Conservation (phyloP, 2,888 invertebrate genomes). For the Oscheius sp. region DNA sequence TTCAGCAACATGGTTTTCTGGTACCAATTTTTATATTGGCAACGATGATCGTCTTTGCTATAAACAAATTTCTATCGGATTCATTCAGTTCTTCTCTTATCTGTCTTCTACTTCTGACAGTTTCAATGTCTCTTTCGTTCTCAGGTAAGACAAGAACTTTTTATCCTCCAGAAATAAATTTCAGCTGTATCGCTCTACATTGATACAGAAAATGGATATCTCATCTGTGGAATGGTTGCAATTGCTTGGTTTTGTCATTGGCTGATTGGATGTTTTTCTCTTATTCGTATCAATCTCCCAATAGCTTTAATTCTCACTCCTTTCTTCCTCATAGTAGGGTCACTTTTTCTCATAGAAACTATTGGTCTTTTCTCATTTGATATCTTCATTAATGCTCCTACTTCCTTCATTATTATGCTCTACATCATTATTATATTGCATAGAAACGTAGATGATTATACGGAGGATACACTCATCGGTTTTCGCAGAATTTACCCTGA, state of each 20-base stretch:
- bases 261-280: background rate
- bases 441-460: background rate
- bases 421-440: background rate
- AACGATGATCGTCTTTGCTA: background rate
- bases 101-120: conserved; percentile 7
- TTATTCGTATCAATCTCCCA: background rate
- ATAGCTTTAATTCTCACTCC: background rate
- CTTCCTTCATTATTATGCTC: conserved; percentile 6
- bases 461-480: background rate
- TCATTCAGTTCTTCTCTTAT: background rate
- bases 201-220: conserved; percentile 4
- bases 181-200: conserved; percentile 2
- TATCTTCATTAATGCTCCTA: conserved; percentile 1
- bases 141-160: background rate
- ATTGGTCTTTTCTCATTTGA: conserved; percentile 18
- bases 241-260: background rate
- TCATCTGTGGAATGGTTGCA: background rate
- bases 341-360: background rate
- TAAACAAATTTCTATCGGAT: background rate
- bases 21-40: background rate
- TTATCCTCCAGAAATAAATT: background rate
- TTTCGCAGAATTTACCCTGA: conserved; percentile 2
- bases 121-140: background rate
- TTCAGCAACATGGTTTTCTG: conserved; percentile 24
- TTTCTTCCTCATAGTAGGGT: background rate